Evolutionary conservation across 2,797 vertebrate species (phyloP).

Genomic region (Enoplosus armatus): DNA sequence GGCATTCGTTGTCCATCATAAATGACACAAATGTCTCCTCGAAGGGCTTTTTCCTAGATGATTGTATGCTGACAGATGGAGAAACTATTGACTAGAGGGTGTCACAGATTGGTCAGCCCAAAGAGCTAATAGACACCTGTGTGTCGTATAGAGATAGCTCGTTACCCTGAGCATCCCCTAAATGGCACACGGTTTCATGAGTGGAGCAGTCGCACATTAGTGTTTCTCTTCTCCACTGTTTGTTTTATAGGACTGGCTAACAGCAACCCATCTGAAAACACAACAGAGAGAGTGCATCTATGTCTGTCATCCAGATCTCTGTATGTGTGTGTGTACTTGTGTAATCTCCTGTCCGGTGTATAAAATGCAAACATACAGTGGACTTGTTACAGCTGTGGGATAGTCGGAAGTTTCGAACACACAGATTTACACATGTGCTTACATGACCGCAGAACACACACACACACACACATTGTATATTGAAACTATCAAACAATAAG

Average conservation of each 20-base stretch:
- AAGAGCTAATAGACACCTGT: constrained; percentile 80
- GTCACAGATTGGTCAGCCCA: constrained; percentile 75
- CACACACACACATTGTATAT: constrained; percentile 72
- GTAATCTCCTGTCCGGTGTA: constrained; percentile 36
- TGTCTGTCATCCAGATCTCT: constrained; percentile 25
- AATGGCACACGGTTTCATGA: constrained; percentile 60
- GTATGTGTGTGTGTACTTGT: constrained; percentile 30
- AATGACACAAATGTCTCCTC: constrained; percentile 76
- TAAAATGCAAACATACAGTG: constrained; percentile 38
- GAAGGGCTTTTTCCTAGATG: constrained; percentile 71
- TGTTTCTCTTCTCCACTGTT: constrained; percentile 52
- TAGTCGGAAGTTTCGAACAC: constrained; percentile 26
- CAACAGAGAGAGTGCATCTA: constrained; percentile 34
- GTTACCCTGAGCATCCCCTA: constrained; percentile 68
- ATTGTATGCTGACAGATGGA: constrained; percentile 78
- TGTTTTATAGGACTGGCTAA: constrained; percentile 63
- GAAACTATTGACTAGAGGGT: constrained; percentile 74
- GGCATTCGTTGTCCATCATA: constrained; percentile 74
- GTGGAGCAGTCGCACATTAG: constrained; percentile 50
- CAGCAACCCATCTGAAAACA: constrained; percentile 43
- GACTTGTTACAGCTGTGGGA: constrained; percentile 43
- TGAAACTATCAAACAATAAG: constrained; percentile 89
- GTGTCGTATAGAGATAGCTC: constrained; percentile 73
- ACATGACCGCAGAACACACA: constrained; percentile 43
- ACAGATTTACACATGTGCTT: constrained; percentile 52